Evolutionary conservation across 2,888 invertebrate species (phyloP), one percentile per base, ranked within the genome.

Genomic region (Tenthredo scrophulariae): DNA sequence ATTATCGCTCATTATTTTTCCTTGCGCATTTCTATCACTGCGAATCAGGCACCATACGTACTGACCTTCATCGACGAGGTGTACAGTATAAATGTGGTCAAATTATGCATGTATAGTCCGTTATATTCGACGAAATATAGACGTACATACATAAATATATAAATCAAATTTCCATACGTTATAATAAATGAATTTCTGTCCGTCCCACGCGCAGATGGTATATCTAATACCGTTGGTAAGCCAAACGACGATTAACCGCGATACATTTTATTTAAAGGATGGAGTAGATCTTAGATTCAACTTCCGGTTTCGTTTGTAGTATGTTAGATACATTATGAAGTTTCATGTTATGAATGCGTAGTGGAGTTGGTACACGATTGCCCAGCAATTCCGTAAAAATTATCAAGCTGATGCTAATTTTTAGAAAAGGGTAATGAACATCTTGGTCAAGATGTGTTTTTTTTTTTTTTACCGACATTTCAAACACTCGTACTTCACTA

Each of bases 331-430:
- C 15, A 22, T 26, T 18, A 26, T 10, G 26, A 33, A 50, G 15
- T 77, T 29, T 46, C 9, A 6, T n/a, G 75, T 6, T 50, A 29
- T 33, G 15, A 40, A 80, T 26, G 29, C 10, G 40, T 7, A 40
- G 26, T 15, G 6, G 15, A 58, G 40, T 80, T 18, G 40, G 46
- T 50, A 77, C n/a, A 77, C 1, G 62, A 80, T 18, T 7, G 29
- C 15, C 26, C 37, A 62, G 40, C 10, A 40, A 62, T 80, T 80
- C 40, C 62, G 62, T 50, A 80, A 2, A 80, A 62, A 80, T 80
- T 80, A 80, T 62, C 80, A 22, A 62, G 40, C 62, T 62, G 50
- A 50, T 80, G 80, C 62, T 80, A 80, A 80, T 40, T 37, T 18
- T 37, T n/a, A 13, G 40, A 54, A 33, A 54, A 77, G 62, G 26